phyloP scores from a whole-genome alignment of 2,797 vertebrate genomes.

The Phalanger gymnotis region DNA sequence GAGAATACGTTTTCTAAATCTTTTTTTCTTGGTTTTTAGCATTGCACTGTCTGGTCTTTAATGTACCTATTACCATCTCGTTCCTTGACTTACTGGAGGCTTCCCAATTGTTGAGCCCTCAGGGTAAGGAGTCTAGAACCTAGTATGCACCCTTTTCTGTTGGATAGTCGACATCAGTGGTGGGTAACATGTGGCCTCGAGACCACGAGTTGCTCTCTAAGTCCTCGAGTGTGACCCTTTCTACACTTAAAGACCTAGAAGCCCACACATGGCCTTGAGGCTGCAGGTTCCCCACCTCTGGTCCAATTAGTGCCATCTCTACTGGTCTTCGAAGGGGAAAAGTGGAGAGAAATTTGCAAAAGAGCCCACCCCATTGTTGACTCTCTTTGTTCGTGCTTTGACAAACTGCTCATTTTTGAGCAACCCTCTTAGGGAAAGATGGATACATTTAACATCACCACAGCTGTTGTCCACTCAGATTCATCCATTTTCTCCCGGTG shows the following conservation, averaged over 20 bases:
- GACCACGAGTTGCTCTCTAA: too few relatives aligned
- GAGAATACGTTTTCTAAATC: background rate
- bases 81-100: too few relatives aligned
- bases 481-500: background rate
- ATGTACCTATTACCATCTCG: background rate
- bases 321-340: slow-evolving; percentile 3
- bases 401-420: slow-evolving; percentile 39
- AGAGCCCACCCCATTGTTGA: background rate
- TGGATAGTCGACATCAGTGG: background rate
- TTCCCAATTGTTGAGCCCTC: background rate
- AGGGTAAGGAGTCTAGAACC: background rate
- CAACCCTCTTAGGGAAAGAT: slow-evolving; percentile 17
- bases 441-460: background rate
- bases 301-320: background rate
- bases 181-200: too few relatives aligned
- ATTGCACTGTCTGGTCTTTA: fast-evolving
- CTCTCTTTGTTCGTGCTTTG: background rate
- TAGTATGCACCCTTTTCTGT: background rate
- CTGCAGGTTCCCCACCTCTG: too few relatives aligned
- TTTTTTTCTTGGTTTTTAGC: background rate
- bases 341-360: slow-evolving; percentile 3
- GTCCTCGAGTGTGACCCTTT: too few relatives aligned
- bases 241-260: too few relatives aligned
- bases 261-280: too few relatives aligned
- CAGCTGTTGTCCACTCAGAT: background rate